Percentiles rank a stretch among this genome's conserved stretches.
Evolutionary conservation across 2,797 vertebrate genomes (phyloP).

Genomic region (Pseudopleuronectes americanus): DNA sequence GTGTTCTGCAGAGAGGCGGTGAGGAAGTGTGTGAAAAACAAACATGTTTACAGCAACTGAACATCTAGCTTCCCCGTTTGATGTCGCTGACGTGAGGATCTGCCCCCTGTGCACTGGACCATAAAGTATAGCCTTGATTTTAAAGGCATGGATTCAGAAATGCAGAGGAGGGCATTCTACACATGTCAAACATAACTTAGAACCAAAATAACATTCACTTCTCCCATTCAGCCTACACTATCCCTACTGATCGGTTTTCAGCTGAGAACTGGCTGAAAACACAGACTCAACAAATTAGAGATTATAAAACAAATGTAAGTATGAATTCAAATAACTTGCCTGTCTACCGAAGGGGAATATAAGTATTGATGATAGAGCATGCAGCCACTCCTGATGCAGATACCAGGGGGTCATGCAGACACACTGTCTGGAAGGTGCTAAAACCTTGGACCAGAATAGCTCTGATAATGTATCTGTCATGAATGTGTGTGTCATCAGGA

Average conservation of each 20-base stretch:
- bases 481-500: slow-evolving; percentile 74
- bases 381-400: slow-evolving; percentile 28
- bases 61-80: slow-evolving; percentile 26
- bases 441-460: slow-evolving; percentile 77
- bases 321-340: not conserved
- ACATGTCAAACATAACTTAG: slow-evolving; percentile 20
- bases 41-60: slow-evolving; percentile 49
- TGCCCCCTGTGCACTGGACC: slow-evolving; percentile 27
- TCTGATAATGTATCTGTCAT: slow-evolving; percentile 77
- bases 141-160: slow-evolving; percentile 11
- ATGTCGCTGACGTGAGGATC: slow-evolving; percentile 20
- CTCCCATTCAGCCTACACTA: no score
- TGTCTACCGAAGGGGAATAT: not conserved
- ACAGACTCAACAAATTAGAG: not conserved
- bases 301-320: not conserved
- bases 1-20: slow-evolving; percentile 17
- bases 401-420: slow-evolving; percentile 50
- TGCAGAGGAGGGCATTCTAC: slow-evolving; percentile 1
- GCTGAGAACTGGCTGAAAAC: no score
- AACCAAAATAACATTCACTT: slow-evolving; percentile 11
- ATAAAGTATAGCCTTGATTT: slow-evolving; percentile 13
- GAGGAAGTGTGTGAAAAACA: slow-evolving; percentile 41
- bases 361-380: slow-evolving; percentile 31
- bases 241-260: no score
- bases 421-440: slow-evolving; percentile 61